These are phyloP conservation scores for Automeris io DNA, from an alignment of 2,888 invertebrate genomes.

Conservation along the genomic window DNA sequence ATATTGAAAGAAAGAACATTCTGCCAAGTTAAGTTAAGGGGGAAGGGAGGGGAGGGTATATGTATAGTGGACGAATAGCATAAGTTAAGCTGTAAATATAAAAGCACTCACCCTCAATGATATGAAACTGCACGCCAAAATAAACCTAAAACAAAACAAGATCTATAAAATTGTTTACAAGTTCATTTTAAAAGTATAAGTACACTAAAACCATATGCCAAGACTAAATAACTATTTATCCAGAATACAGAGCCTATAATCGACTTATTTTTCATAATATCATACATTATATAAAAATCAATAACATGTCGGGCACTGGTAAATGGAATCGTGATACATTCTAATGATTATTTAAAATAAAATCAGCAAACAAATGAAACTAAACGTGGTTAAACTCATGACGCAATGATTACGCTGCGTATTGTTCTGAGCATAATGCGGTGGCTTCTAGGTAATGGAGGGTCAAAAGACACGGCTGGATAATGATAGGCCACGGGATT, in stretches of 20 bases:
- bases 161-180: conserved; percentile 3
- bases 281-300: conserved; percentile 26
- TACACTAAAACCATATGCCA: neutral
- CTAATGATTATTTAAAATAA: conserved; percentile 33
- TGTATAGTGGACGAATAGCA: too few species aligned
- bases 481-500: conserved; percentile 60
- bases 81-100: conserved; percentile 10
- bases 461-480: conserved; percentile 64
- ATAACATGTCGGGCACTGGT: conserved; percentile 25
- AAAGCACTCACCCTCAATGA: conserved; percentile 39
- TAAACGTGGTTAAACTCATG: conserved; percentile 39
- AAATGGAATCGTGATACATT: conserved; percentile 52
- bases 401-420: conserved; percentile 26
- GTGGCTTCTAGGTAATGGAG: conserved; percentile 32
- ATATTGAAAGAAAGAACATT: too few species aligned
- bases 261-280: conserved; percentile 3
- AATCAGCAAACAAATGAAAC: conserved; percentile 37
- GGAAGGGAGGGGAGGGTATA: too few species aligned
- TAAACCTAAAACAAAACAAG: conserved; percentile 50
- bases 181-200: neutral
- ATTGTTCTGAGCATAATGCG: conserved; percentile 28
- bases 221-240: conserved; percentile 4
- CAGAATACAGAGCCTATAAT: conserved; percentile 3
- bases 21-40: too few species aligned
- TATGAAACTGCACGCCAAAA: conserved; percentile 48